phyloP scores from a whole-genome alignment of 2,888 invertebrate genomes.

The Thecocarcelia acutangulata region DNA sequence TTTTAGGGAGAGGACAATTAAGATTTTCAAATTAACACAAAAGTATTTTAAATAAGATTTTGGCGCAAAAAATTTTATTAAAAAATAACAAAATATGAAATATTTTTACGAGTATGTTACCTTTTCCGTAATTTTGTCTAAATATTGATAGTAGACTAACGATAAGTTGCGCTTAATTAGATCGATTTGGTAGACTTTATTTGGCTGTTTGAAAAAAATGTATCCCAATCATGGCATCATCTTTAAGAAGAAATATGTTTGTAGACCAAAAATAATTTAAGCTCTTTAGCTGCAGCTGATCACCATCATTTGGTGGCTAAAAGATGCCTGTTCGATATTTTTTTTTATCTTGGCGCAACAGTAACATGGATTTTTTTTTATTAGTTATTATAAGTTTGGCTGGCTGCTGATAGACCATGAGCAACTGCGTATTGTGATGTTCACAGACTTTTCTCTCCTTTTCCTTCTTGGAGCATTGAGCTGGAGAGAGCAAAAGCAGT shows the following conservation, averaged over 20 bases:
- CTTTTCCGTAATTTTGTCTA: conserved; percentile 29
- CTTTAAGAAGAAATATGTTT: conserved; percentile 15
- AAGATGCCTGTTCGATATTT: conserved; percentile 45
- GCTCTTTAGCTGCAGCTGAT: conserved; percentile 2
- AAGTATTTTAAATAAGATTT: too few species aligned
- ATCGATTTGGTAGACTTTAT: conserved; percentile 68
- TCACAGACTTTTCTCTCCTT: background rate
- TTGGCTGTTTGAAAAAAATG: too few species aligned
- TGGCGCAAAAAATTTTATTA: too few species aligned
- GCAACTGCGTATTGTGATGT: conserved; percentile 4
- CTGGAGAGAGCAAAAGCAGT: background rate
- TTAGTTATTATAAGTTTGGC: background rate
- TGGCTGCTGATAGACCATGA: conserved; percentile 24
- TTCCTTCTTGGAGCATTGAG: conserved; percentile 18
- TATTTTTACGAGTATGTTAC: background rate
- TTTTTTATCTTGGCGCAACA: conserved; percentile 38
- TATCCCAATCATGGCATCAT: background rate
- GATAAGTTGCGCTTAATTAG: conserved; percentile 73
- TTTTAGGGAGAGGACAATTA: too few species aligned
- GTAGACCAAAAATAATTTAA: conserved; percentile 3
- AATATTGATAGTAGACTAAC: conserved; percentile 66
- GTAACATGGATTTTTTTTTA: conserved; percentile 8
- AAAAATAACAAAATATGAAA: too few species aligned
- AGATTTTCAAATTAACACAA: too few species aligned
- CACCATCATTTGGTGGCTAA: conserved; percentile 44